These are phyloP conservation scores for Smittia aterrima DNA, from an alignment of 2,888 invertebrate genomes.

Conservation along the genomic window DNA sequence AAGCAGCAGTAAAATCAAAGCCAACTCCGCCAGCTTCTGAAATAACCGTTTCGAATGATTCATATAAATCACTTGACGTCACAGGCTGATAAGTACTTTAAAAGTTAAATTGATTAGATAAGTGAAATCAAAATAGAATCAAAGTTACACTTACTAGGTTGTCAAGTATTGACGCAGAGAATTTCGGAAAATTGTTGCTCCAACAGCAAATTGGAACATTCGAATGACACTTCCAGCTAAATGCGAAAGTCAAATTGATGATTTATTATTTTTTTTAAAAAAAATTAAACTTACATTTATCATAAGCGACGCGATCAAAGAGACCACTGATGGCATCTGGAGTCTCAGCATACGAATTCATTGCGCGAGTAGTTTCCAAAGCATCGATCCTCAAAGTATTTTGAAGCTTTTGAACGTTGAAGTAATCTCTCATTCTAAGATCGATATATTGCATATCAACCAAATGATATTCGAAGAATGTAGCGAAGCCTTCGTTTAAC, in stretches of 20 bases:
- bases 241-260: too few species aligned
- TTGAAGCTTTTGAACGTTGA: neutral
- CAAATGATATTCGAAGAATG: conserved; percentile 11
- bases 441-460: neutral
- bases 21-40: too few species aligned
- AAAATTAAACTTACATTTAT: neutral
- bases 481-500: conserved; percentile 35
- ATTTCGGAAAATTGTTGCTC: neutral
- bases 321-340: neutral
- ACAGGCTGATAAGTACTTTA: conserved; percentile 20
- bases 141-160: conserved; percentile 16
- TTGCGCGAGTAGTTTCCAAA: neutral
- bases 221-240: conserved; percentile 30
- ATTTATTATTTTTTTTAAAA: too few species aligned
- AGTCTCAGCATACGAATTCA: neutral
- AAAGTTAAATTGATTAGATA: conserved; percentile 11
- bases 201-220: conserved; percentile 34
- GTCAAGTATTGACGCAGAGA: conserved; percentile 1
- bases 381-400: conserved; percentile 15
- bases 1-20: neutral
- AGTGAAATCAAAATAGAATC: neutral
- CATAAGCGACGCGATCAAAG: neutral
- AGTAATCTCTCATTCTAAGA: neutral
- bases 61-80: neutral
- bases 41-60: neutral